phyloP scores from a whole-genome alignment of 2,113 vertebrate genomes.

The Nothoprocta pentlandii region DNA sequence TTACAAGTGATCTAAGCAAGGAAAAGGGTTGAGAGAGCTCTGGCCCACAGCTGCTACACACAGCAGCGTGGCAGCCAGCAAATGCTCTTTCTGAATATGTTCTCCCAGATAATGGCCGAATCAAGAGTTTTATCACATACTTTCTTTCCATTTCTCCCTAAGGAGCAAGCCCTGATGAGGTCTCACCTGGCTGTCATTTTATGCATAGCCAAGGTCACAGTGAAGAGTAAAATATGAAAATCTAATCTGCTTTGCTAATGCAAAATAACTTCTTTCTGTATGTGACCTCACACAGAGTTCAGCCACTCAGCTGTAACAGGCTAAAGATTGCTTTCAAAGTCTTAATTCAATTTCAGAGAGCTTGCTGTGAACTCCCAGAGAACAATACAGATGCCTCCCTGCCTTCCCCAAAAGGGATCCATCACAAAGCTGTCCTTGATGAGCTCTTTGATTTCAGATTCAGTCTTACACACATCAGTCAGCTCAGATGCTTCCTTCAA shows the following conservation, averaged over 20 bases:
- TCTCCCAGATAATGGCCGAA: neutral
- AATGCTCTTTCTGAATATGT: neutral
- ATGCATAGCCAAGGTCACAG: conserved; percentile 9
- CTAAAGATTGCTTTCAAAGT: conserved; percentile 36
- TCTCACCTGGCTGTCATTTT: conserved; percentile 34
- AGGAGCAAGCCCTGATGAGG: neutral
- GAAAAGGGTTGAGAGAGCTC: neutral
- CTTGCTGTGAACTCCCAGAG: conserved; percentile 10
- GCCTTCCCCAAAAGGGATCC: neutral
- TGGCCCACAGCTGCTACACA: neutral
- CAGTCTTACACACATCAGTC: conserved; percentile 1
- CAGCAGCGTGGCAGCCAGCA: fast-evolving
- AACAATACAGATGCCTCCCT: neutral
- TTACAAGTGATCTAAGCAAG: neutral
- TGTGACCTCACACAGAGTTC: conserved; percentile 38
- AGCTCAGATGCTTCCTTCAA: neutral
- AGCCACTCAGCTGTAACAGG: conserved; percentile 29
- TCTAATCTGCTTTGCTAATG: conserved; percentile 41
- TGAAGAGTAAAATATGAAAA: conserved; percentile 60
- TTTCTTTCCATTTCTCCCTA: conserved; percentile 4
- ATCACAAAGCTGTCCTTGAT: neutral
- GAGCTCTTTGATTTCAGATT: conserved; percentile 42
- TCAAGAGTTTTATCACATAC: neutral
- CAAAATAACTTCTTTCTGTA: conserved; percentile 22
- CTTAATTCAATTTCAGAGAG: conserved; percentile 59